Conservation (phyloP, 2,888 invertebrate species). For the Camponotus fellah region DNA sequence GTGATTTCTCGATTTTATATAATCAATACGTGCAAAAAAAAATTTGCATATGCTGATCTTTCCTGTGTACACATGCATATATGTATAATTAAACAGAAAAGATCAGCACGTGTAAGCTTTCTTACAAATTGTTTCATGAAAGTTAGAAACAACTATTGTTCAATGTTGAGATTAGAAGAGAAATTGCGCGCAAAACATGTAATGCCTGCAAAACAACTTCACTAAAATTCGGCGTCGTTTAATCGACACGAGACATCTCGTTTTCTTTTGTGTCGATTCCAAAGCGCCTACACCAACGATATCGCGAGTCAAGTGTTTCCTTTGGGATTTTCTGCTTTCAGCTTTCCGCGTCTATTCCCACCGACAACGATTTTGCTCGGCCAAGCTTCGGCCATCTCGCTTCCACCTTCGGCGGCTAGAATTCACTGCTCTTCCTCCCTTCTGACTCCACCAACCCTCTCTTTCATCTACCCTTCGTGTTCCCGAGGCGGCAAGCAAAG, state of each 20-base stretch:
- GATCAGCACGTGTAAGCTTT: neutral
- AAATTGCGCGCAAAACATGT: neutral
- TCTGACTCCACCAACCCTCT: constrained; percentile 58
- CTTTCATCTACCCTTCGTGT: constrained; percentile 66
- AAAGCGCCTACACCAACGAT: constrained; percentile 80
- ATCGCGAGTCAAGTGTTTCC: constrained; percentile 83
- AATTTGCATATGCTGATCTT: neutral
- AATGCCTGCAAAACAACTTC: constrained; percentile 7
- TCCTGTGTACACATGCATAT: neutral
- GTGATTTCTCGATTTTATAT: neutral
- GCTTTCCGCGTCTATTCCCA: constrained; percentile 63
- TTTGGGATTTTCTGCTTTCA: constrained; percentile 81
- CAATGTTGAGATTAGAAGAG: neutral
- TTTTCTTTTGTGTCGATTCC: constrained; percentile 48
- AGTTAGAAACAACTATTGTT: neutral
- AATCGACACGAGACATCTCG: constrained; percentile 28
- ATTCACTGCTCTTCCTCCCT: constrained; percentile 54
- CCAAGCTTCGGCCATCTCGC: constrained; percentile 57
- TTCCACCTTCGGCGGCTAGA: constrained; percentile 40
- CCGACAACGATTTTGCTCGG: constrained; percentile 54
- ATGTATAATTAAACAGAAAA: neutral
- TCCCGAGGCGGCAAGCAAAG: constrained; percentile 77
- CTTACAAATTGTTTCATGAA: constrained; percentile 5
- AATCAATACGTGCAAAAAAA: constrained; percentile 18
- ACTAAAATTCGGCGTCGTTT: constrained; percentile 32